Conservation (phyloP, 2,113 vertebrate genomes). For the Hoplias malabaricus region DNA sequence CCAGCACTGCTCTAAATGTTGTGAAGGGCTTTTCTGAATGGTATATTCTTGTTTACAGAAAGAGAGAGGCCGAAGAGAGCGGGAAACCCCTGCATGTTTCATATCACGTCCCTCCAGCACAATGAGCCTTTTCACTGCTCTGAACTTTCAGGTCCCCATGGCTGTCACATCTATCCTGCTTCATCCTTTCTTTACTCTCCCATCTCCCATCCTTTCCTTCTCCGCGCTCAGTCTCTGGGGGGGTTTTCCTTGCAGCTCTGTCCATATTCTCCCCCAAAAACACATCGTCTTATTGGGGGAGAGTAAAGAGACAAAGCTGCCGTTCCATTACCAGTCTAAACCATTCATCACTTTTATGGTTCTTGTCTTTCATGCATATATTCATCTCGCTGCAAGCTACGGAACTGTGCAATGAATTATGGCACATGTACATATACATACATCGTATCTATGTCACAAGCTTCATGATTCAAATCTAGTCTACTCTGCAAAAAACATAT, state of each 20-base stretch:
- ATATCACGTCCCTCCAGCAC: conserved; percentile 53
- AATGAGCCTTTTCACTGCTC: conserved; percentile 50
- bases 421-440: conserved; percentile 9
- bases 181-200: conserved; percentile 59
- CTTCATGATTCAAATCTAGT: background rate
- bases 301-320: conserved; percentile 65
- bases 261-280: conserved; percentile 51
- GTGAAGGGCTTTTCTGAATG: conserved; percentile 30
- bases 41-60: conserved; percentile 47
- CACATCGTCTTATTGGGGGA: conserved; percentile 69
- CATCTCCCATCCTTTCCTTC: conserved; percentile 61
- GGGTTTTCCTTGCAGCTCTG: conserved; percentile 63
- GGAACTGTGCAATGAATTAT: conserved; percentile 18
- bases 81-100: conserved; percentile 50
- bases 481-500: background rate
- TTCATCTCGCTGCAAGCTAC: conserved; percentile 7
- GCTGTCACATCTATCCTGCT: conserved; percentile 65
- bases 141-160: conserved; percentile 58
- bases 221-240: conserved; percentile 37
- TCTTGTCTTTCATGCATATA: conserved; percentile 62
- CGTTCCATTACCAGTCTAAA: conserved; percentile 58
- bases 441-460: conserved; percentile 19
- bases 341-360: conserved; percentile 72
- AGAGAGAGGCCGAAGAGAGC: conserved; percentile 2
- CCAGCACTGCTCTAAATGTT: conserved; percentile 11